These are phyloP conservation scores for Apamea anceps DNA, from an alignment of 2,888 invertebrate genomes.

Conservation along the genomic window DNA sequence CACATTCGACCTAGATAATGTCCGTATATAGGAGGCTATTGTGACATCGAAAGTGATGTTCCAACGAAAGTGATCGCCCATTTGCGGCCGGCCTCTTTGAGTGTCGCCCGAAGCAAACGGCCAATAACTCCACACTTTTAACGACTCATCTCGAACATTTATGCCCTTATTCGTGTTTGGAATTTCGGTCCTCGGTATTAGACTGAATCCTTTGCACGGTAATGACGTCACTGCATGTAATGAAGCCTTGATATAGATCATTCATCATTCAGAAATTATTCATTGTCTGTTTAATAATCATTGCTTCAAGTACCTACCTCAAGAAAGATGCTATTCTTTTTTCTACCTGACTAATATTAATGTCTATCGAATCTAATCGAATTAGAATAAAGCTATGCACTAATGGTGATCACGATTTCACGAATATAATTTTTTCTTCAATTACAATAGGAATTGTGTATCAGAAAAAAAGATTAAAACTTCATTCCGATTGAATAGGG, in stretches of 20 bases:
- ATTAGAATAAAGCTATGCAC: conserved; percentile 58
- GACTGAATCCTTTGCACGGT: conserved; percentile 38
- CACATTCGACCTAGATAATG: conserved; percentile 67
- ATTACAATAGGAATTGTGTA: conserved; percentile 64
- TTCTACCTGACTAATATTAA: conserved; percentile 61
- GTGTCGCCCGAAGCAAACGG: conserved; percentile 66
- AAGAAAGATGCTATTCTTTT: conserved; percentile 30
- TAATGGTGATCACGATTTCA: conserved; percentile 53
- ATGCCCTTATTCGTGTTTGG: conserved; percentile 55
- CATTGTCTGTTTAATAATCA: conserved; percentile 3
- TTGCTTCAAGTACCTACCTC: conserved; percentile 4
- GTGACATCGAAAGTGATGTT: conserved; percentile 76
- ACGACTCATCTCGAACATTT: conserved; percentile 61
- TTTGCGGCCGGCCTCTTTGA: conserved; percentile 64
- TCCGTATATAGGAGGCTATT: conserved; percentile 57
- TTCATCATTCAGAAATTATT: conserved; percentile 53
- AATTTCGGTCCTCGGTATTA: conserved; percentile 16
- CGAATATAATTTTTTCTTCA: conserved; percentile 60
- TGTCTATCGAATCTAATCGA: conserved; percentile 42
- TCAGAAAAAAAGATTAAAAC: conserved; percentile 58
- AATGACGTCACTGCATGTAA: conserved; percentile 58
- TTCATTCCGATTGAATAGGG: conserved; percentile 53
- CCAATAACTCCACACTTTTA: conserved; percentile 65
- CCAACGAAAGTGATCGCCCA: conserved; percentile 76
- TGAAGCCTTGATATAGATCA: conserved; percentile 56